phyloP scores from a whole-genome alignment of 2,888 invertebrate genomes.

The Cheilosia vernalis region DNA sequence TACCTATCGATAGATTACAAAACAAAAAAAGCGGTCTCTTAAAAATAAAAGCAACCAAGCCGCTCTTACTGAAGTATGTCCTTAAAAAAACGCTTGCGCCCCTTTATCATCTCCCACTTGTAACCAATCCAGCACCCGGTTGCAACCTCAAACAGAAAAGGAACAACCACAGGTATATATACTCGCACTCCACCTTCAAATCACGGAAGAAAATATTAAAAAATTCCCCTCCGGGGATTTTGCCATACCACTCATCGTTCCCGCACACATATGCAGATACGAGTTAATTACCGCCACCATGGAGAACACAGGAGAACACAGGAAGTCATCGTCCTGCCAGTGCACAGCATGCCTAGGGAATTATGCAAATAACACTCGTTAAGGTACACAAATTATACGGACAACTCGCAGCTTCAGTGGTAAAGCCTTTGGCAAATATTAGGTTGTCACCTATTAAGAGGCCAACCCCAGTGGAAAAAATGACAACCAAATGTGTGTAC shows the following conservation, averaged over 20 bases:
- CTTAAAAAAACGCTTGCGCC: background rate
- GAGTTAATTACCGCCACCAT: slow-evolving; percentile 55
- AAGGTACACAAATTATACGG: slow-evolving; percentile 51
- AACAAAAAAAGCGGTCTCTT: too few species aligned
- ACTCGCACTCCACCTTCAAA: slow-evolving; percentile 20
- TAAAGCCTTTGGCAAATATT: slow-evolving; percentile 56
- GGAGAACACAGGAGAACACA: slow-evolving; percentile 33
- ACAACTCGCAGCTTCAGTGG: background rate
- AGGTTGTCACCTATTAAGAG: slow-evolving; percentile 71
- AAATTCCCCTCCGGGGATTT: slow-evolving; percentile 34
- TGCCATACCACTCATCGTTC: slow-evolving; percentile 16
- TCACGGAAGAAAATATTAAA: slow-evolving; percentile 44
- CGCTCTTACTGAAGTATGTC: too few species aligned
- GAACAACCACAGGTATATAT: background rate
- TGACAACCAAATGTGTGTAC: slow-evolving; percentile 51
- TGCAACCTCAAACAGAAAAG: background rate
- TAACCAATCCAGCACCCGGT: slow-evolving; percentile 23
- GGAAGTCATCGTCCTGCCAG: slow-evolving; percentile 51
- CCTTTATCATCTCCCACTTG: background rate
- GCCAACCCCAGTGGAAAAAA: slow-evolving; percentile 51
- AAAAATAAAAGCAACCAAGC: too few species aligned
- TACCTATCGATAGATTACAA: too few species aligned
- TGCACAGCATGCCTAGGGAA: slow-evolving; percentile 22
- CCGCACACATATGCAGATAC: slow-evolving; percentile 21
- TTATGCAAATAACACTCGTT: slow-evolving; percentile 70